These are phyloP conservation scores for Erpobdella octoculata DNA, from an alignment of 2,888 invertebrate species.

Conservation along the genomic window DNA sequence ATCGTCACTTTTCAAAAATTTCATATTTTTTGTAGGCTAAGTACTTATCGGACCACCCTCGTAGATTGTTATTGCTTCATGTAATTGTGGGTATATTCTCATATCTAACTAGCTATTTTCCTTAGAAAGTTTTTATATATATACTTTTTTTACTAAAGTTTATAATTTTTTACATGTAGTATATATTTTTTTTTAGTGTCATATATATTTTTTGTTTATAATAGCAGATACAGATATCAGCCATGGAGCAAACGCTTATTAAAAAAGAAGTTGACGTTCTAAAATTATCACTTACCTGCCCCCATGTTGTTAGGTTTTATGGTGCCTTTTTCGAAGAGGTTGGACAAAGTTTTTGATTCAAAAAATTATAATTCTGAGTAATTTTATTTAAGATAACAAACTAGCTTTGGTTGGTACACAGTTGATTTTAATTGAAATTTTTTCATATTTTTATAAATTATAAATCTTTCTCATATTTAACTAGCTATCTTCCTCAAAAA, in stretches of 20 bases:
- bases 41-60: too few species aligned
- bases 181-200: not conserved
- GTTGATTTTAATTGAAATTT: too few species aligned
- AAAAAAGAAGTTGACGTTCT: conserved; percentile 94
- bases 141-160: not conserved
- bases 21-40: too few species aligned
- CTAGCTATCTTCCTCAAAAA: too few species aligned
- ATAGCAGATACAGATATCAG: not conserved
- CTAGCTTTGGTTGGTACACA: too few species aligned
- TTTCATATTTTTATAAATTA: too few species aligned
- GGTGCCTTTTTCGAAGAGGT: conserved; percentile 87
- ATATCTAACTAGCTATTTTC: too few species aligned
- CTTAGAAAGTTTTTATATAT: too few species aligned
- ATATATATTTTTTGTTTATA: not conserved
- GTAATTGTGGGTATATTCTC: not conserved
- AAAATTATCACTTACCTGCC: conserved; percentile 88
- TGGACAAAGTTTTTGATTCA: not conserved
- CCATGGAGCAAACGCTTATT: conserved; percentile 57
- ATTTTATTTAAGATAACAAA: not conserved
- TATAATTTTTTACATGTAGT: not conserved
- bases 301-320: conserved; percentile 92
- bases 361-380: not conserved
- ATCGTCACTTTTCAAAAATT: too few species aligned
- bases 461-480: too few species aligned
- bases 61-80: too few species aligned